Conservation (phyloP, 2,888 invertebrate genomes). For the Belgica antarctica region DNA sequence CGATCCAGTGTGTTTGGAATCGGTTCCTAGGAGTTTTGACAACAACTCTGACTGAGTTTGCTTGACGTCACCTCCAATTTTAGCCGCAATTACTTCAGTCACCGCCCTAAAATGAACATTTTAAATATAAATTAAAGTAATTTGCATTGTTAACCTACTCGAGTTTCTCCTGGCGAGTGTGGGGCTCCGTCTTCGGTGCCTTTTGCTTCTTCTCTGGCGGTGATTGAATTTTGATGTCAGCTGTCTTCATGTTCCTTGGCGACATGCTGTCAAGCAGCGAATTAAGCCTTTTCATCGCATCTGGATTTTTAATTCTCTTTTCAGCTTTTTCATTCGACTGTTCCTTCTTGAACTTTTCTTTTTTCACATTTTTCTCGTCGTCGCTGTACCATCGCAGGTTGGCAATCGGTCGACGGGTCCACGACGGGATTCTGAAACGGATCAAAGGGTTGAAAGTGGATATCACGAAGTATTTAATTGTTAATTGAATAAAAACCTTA, state of each 20-base stretch:
- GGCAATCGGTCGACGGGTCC: background rate
- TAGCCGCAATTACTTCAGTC: constrained; percentile 69
- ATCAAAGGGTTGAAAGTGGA: background rate
- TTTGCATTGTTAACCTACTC: constrained; percentile 45
- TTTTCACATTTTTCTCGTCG: background rate
- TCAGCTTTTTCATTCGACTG: too few relatives aligned
- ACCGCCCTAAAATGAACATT: too few relatives aligned
- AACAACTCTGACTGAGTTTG: constrained; percentile 70
- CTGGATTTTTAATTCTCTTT: constrained; percentile 14
- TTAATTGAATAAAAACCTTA: background rate
- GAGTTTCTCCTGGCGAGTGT: constrained; percentile 48
- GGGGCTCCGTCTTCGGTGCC: background rate
- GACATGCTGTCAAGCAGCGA: constrained; percentile 52
- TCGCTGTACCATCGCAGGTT: constrained; percentile 33
- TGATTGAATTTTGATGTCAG: background rate
- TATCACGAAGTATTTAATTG: too few relatives aligned
- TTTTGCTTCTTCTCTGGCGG: constrained; percentile 46
- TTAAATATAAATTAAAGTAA: background rate
- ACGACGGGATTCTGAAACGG: background rate
- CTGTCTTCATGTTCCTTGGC: constrained; percentile 47
- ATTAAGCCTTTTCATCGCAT: constrained; percentile 51
- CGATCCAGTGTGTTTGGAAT: constrained; percentile 46
- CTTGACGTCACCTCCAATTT: constrained; percentile 65
- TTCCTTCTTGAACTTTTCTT: constrained; percentile 7
- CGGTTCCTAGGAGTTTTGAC: constrained; percentile 62